Evolutionary conservation across 1,140 invertebrate species (phyloP), one percentile per base, ranked within the genome.

Genomic region (Drosophila arizonae): DNA sequence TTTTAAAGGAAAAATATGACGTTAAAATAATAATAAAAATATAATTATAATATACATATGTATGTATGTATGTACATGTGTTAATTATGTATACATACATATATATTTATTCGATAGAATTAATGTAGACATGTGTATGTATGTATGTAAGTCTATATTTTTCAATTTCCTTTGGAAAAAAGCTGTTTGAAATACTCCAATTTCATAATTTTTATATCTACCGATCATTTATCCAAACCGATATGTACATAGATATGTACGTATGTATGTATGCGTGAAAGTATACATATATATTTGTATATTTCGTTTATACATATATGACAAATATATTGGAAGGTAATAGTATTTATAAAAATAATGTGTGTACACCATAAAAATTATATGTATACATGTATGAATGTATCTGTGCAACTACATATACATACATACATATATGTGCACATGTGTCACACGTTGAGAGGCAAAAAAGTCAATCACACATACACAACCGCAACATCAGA

Each of bases 391-490:
- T 33, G 8, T 33, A 33, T 33, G 26, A 28, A 28, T 28, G 5
- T 28, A 28, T 5, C 17, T 17, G 17, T 17, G 17, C 17, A 17
- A 17, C 17, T 17, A 30, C 28, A 28, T 63, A 70, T 65, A 77
- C 77, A 69, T 51, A 28, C 5, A 28, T 60, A 26, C 66, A 5
- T 58, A 54, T 79, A 21, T 78, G 63, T 64, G 45, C 67, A 67
- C 69, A 80, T 80, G 73, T 84, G 81, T 85, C 81, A 74, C 70
- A 81, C 74, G 64, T 70, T 64, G 69, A 73, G 67, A 67, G 50
- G 56, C 46, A 45, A 76, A 72, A 84, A 86, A 85, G 74, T 81
- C 77, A 86, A 70, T 63, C 67, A 58, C 66, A 73, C 72, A 48
- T 58, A 74, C 33, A 74, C 67, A 74, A 70, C 52, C 60, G 67